Percentiles rank a stretch among this genome's conserved stretches.
Evolutionary conservation across 2,113 vertebrate genomes (phyloP).

Genomic region (Athene noctua): DNA sequence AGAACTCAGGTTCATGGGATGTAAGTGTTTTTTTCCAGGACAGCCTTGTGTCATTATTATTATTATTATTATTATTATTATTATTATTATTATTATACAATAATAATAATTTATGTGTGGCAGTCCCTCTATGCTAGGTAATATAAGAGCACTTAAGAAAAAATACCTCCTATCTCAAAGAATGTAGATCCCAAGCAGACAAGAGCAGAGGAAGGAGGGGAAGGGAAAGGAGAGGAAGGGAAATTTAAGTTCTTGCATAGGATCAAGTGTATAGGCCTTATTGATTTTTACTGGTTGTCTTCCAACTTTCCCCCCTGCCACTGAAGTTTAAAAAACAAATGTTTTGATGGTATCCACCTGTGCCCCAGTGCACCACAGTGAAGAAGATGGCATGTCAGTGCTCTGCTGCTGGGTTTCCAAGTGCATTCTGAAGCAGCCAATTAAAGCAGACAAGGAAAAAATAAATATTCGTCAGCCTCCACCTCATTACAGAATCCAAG

Average conservation of each 20-base stretch:
- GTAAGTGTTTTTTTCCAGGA: background rate
- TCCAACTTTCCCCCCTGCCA: background rate
- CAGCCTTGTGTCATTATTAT: background rate
- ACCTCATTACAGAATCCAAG: background rate
- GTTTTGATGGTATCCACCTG: background rate
- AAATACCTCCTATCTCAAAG: background rate
- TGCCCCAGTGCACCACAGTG: background rate
- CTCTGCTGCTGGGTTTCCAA: background rate
- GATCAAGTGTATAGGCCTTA: background rate
- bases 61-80: background rate
- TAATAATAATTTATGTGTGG: background rate
- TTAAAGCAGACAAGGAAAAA: conserved; percentile 28
- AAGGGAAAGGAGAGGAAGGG: background rate
- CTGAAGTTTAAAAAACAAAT: background rate
- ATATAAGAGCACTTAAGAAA: background rate
- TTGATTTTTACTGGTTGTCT: background rate
- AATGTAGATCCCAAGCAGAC: background rate
- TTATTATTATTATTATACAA: background rate
- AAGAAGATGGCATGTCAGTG: fast-evolving
- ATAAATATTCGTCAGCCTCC: background rate
- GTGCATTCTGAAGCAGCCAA: background rate
- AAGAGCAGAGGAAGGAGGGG: background rate
- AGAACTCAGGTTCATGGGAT: background rate
- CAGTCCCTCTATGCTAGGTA: background rate
- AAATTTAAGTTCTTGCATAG: background rate